Base-by-base conservation (phyloP, 2,113 vertebrate species). In the Lontra canadensis region DNA sequence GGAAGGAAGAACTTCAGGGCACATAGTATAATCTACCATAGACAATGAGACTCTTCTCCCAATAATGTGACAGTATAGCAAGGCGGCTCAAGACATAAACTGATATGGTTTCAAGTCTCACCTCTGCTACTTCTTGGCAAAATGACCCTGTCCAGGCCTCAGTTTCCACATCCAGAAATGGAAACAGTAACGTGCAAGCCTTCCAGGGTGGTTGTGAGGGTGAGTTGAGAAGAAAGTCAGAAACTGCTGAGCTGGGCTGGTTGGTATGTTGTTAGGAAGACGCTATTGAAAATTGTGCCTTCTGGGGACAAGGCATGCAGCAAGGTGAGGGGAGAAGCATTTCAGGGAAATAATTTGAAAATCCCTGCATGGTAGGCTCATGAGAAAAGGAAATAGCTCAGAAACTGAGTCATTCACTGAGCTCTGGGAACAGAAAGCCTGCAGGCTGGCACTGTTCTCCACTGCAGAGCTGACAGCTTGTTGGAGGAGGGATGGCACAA, bases 401-500 rank as follows among this genome's bases (percentile, higher is more conserved):
- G 79, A 52, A n/a, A 61, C 93, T 47, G 89, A 88, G 81, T 88
- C 96, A 89, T 80, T 67, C 82, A 44, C 85, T 4, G 25, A 90
- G 91, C 84, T 93, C 82, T 34, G 81, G 80, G 90, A 84, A 71
- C 57, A 73, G 80, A 57, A 21, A 88, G 90, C 78, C 96, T 93
- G 92, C 89, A 86, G 81, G 59, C 95, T 91, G 95, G 94, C 82
- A 6, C 63, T 73, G 94, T 34, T 73, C 93, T 85, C 55, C 61
- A n/a, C 65, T 44, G 96, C 93, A 71, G 91, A 39, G 80, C 3
- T 59, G 80, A 94, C 91, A 94, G 96, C 91, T 73, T 79, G 82
- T 55, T 59, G 85, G 95, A 36, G 71, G 49, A 85, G 76, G 76
- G 83, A 11, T 39, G 83, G 96, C 74, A 73, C 47, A 12, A 18